Conservation (phyloP, 2,797 vertebrate species). For the Pogonophryne albipinna region DNA sequence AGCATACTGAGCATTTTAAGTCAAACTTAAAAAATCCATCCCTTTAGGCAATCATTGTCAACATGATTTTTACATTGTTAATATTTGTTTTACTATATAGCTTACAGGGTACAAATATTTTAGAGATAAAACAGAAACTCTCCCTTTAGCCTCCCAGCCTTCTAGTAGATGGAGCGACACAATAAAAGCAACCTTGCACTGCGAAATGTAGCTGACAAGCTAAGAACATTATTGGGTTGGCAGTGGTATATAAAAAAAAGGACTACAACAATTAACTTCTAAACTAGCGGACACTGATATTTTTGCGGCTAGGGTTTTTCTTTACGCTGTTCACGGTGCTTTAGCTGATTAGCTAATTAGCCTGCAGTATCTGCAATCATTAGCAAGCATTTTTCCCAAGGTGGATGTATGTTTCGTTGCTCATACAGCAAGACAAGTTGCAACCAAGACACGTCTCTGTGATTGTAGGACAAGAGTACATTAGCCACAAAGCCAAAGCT, state of each 20-base stretch:
- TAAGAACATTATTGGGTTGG: not conserved
- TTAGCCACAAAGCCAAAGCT: constrained; percentile 1
- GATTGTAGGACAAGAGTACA: not conserved
- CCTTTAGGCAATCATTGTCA: not conserved
- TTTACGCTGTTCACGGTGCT: not conserved
- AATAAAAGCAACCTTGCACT: not conserved
- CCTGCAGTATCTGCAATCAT: constrained; percentile 5
- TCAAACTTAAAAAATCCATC: not conserved
- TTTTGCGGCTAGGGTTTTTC: not conserved
- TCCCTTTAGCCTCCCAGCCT: not conserved
- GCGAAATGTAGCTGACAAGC: not conserved
- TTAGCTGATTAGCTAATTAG: constrained; percentile 19
- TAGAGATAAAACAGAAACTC: not conserved
- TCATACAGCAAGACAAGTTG: not conserved
- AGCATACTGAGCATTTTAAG: no score
- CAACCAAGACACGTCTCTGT: not conserved
- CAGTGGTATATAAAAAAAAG: not conserved
- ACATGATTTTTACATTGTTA: not conserved
- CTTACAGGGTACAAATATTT: not conserved
- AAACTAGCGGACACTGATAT: constrained; percentile 6
- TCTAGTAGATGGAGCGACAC: not conserved
- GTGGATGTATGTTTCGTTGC: not conserved
- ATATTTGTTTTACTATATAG: not conserved
- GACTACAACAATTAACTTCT: constrained; percentile 7
- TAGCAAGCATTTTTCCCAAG: constrained; percentile 5